A percentile compares a stretch with the other conserved stretches of the same genome.
Evolutionary conservation across 2,113 vertebrate genomes (phyloP).

Genomic region (Brienomyrus longianalis): DNA sequence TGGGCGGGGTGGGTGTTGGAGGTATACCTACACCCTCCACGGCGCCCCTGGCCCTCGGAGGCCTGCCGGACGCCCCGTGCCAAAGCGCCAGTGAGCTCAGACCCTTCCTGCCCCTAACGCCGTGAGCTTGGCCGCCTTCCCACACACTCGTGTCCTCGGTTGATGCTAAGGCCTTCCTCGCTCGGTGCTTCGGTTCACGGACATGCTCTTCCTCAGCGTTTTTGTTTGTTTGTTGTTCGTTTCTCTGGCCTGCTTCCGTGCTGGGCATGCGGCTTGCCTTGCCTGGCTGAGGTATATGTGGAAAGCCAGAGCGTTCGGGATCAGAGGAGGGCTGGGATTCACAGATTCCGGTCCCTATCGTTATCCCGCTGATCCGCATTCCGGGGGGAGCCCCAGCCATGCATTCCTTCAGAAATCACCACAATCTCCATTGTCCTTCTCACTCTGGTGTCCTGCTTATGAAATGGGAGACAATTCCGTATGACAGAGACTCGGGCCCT

Average conservation of each 20-base stretch:
- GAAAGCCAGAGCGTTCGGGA: background rate
- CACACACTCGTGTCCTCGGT: background rate
- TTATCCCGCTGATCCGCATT: background rate
- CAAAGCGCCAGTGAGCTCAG: background rate
- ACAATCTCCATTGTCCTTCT: slow-evolving; percentile 41
- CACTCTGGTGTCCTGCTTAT: slow-evolving; percentile 66
- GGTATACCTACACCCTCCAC: background rate
- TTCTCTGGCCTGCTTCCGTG: background rate
- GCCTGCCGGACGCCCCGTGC: background rate
- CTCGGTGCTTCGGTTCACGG: background rate
- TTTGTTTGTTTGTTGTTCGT: background rate
- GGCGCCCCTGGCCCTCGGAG: background rate
- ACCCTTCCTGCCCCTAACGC: background rate
- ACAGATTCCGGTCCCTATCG: background rate
- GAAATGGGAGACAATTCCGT: slow-evolving; percentile 53
- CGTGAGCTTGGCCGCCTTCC: background rate
- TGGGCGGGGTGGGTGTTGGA: slow-evolving; percentile 23
- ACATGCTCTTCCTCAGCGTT: background rate
- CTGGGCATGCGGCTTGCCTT: background rate
- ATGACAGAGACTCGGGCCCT: slow-evolving; percentile 52
- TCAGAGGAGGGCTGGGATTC: background rate
- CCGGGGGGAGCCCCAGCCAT: background rate
- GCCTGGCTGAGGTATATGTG: background rate
- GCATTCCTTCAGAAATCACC: slow-evolving; percentile 38
- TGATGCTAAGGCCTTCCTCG: background rate